These are phyloP conservation scores for Oryctolagus cuniculus DNA, from an alignment of 2,113 vertebrate species.

Conservation along the genomic window DNA sequence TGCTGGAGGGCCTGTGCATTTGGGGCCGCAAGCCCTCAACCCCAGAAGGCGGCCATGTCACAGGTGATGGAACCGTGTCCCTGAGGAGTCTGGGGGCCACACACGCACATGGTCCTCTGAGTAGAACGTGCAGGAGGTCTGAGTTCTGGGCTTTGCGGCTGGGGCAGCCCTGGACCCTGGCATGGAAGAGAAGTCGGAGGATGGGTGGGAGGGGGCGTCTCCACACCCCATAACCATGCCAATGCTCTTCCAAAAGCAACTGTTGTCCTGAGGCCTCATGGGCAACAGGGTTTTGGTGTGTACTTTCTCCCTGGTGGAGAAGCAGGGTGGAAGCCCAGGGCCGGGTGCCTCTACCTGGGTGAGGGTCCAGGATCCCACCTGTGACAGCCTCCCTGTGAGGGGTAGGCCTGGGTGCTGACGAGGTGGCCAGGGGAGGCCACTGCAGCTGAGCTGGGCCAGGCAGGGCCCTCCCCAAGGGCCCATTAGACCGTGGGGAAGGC, in stretches of 20 bases:
- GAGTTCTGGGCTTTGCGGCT: too few species aligned
- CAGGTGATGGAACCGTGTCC: background rate
- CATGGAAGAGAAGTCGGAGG: background rate
- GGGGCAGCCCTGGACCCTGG: too few species aligned
- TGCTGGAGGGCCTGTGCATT: accelerated
- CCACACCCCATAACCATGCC: background rate
- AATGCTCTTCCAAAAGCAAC: background rate
- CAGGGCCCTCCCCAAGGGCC: background rate
- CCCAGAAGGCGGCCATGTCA: background rate
- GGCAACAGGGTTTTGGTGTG: too few species aligned
- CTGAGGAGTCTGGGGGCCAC: background rate
- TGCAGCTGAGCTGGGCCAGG: background rate
- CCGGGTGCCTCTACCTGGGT: background rate
- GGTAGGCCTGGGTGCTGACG: background rate
- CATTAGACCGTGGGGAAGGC: background rate
- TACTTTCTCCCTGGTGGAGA: background rate
- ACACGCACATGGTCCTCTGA: background rate
- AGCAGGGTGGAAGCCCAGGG: too few species aligned
- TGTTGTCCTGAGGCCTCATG: too few species aligned
- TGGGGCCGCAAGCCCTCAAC: background rate
- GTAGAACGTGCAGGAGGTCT: background rate
- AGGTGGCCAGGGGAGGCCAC: background rate
- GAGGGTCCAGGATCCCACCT: background rate
- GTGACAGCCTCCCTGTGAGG: background rate
- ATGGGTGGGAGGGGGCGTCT: accelerated